phyloP scores from a whole-genome alignment of 2,888 invertebrate species.

The Rhogogaster chlorosoma region DNA sequence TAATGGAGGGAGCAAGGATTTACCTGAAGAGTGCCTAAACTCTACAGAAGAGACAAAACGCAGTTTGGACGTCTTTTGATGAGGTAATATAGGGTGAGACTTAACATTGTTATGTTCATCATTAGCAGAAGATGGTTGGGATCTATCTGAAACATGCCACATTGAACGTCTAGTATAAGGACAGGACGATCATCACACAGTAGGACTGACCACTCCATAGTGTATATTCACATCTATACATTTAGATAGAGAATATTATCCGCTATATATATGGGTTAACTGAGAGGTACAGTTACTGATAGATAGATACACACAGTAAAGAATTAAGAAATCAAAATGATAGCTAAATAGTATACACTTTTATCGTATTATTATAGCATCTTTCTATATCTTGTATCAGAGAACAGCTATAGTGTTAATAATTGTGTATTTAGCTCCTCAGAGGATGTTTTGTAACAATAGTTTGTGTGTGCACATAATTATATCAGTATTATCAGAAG shows the following conservation, averaged over 20 bases:
- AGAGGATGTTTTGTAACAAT: neutral
- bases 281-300: slow-evolving; percentile 29
- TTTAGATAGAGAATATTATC: slow-evolving; percentile 48
- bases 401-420: slow-evolving; percentile 16
- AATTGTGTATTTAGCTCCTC: neutral
- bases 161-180: slow-evolving; percentile 74
- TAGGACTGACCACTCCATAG: slow-evolving; percentile 44
- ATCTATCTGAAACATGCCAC: slow-evolving; percentile 82
- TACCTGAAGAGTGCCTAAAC: slow-evolving; percentile 89
- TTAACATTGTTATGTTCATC: slow-evolving; percentile 79
- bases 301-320: slow-evolving; percentile 28
- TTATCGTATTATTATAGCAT: neutral
- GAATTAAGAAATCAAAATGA: slow-evolving; percentile 14
- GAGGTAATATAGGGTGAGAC: slow-evolving; percentile 76
- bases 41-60: slow-evolving; percentile 91
- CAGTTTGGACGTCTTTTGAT: slow-evolving; percentile 84
- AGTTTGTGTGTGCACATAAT: neutral
- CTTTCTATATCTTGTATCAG: neutral
- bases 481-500: slow-evolving; percentile 20
- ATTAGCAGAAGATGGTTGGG: slow-evolving; percentile 81
- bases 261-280: slow-evolving; percentile 25
- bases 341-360: neutral
- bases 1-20: slow-evolving; percentile 66
- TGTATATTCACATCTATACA: slow-evolving; percentile 40
- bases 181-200: slow-evolving; percentile 57